These are phyloP conservation scores for Bombus confusus DNA, from an alignment of 1,140 invertebrate species.

Conservation along the genomic window DNA sequence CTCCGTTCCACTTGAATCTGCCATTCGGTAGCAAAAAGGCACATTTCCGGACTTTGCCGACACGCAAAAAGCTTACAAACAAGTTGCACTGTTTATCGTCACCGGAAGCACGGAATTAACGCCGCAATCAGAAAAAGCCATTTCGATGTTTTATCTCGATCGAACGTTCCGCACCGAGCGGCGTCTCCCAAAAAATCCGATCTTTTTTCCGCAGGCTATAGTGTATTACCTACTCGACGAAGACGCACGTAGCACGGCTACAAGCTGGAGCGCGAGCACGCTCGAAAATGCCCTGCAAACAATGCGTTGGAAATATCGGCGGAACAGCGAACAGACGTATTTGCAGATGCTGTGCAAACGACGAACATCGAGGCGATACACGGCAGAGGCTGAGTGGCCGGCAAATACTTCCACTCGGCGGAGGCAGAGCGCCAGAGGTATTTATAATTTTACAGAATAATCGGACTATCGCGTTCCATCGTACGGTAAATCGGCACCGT, in stretches of 20 bases:
- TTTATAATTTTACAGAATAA: constrained; percentile 6
- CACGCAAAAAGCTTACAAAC: neutral
- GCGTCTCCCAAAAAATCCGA: neutral
- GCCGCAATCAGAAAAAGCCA: neutral
- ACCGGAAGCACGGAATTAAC: neutral
- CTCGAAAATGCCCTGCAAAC: neutral
- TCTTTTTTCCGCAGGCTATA: too few species aligned
- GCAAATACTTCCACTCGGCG: neutral
- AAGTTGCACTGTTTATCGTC: neutral
- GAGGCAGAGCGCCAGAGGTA: neutral
- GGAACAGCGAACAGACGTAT: neutral
- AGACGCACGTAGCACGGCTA: neutral
- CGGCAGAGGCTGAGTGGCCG: neutral
- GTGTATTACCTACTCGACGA: neutral
- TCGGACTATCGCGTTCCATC: neutral
- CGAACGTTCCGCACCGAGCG: neutral
- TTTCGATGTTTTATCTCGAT: neutral
- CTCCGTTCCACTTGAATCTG: too few species aligned
- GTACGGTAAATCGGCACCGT: constrained; percentile 3
- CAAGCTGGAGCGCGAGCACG: too few species aligned
- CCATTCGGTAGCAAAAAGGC: too few species aligned
- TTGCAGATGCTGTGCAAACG: constrained; percentile 22
- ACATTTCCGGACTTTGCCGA: too few species aligned
- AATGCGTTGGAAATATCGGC: constrained; percentile 3
- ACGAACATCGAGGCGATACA: neutral